Evolutionary conservation across 1,140 invertebrate species (phyloP), one percentile per base, ranked within the genome.

Genomic region (Caerostris darwini): DNA sequence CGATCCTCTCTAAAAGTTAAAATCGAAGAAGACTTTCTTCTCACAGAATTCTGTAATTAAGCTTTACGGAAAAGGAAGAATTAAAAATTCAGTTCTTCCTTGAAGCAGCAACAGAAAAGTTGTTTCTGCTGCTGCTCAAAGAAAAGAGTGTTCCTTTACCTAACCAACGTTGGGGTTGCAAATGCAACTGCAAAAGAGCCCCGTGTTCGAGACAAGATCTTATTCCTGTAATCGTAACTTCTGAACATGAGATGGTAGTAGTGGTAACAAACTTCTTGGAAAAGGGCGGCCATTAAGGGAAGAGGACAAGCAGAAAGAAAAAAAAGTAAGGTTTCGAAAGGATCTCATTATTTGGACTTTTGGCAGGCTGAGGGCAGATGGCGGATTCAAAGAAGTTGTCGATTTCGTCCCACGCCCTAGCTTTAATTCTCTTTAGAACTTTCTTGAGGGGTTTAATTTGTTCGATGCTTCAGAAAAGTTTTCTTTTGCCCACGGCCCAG

Each of bases 371-470:
- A 64, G 61, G 61, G 71, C 71, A 77, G 71, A 50, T 77, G 71
- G 71, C 14, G 71, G 71, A 77, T 77, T 77, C 71, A 77, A 77
- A 77, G 71, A 77, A 77, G 19, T 77, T 77, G 71, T 77, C 71
- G 71, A 77, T 77, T 77, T 77, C 71, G 71, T 77, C 71, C 71
- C 71, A 77, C 71, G 71, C 71, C 71, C 71, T 34, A 50, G 71
- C 50, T 77, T 77, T 77, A 77, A 77, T 77, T 77, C 71, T 53
- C 71, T 77, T 77, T 77, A 53, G 71, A 77, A 77, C 19, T 77
- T 77, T 12, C 53, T 77, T 34, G 17, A n/a, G 34, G n/a, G n/a
- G n/a, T n/a, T n/a, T n/a, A n/a, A n/a, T n/a, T n/a, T n/a, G n/a
- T n/a, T n/a, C n/a, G n/a, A n/a, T n/a, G n/a, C n/a, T n/a, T n/a